A percentile compares a stretch with the other conserved stretches of the same genome.
Conservation (phyloP, 2,888 invertebrate species). For the Serrognathus titanus region DNA sequence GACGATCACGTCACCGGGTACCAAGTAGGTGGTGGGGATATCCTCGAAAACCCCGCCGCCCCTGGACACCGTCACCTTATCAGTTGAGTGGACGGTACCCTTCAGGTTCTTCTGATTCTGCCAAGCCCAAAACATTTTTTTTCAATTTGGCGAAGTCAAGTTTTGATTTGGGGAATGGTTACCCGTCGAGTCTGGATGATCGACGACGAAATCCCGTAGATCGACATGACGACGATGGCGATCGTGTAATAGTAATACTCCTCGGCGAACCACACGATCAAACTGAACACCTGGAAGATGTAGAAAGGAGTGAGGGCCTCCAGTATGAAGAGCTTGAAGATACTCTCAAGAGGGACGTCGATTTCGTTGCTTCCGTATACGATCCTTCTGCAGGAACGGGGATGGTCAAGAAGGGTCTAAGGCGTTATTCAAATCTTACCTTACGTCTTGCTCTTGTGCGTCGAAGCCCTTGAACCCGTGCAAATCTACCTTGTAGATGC, state of each 20-base stretch:
- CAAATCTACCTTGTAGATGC: constrained; percentile 60
- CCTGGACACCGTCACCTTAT: constrained; percentile 63
- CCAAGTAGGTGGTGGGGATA: constrained; percentile 70
- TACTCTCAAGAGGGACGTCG: constrained; percentile 71
- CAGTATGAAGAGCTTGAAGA: constrained; percentile 68
- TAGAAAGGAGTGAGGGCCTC: constrained; percentile 95
- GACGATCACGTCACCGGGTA: constrained; percentile 86
- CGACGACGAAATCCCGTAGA: constrained; percentile 76
- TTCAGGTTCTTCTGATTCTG: constrained; percentile 83
- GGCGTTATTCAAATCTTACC: constrained; percentile 50
- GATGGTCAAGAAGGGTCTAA: background rate
- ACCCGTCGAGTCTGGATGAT: constrained; percentile 82
- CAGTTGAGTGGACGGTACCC: constrained; percentile 75
- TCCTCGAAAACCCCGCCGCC: constrained; percentile 49
- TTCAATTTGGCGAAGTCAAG: background rate
- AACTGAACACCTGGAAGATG: constrained; percentile 91
- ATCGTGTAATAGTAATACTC: constrained; percentile 85
- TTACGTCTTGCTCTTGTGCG: constrained; percentile 55
- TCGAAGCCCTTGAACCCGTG: constrained; percentile 60
- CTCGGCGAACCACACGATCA: constrained; percentile 83
- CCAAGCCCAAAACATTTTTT: background rate
- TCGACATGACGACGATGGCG: constrained; percentile 81
- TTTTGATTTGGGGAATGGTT: background rate
- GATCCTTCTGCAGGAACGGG: constrained; percentile 57
- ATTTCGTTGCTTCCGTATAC: constrained; percentile 84